Evolutionary conservation across 2,113 vertebrate species (phyloP).

Genomic region (Macroglossus sobrinus): DNA sequence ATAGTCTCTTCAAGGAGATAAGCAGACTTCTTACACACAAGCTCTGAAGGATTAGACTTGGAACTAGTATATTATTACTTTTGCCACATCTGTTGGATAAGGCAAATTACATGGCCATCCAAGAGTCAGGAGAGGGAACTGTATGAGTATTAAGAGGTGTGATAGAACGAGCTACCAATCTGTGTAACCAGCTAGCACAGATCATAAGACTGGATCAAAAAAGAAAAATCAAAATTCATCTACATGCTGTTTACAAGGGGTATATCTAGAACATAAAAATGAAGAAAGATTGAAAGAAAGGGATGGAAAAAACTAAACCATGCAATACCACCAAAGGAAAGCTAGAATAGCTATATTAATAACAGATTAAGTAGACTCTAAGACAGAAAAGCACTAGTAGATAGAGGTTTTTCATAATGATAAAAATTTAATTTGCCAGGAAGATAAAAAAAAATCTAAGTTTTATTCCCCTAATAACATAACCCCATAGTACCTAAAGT

Average conservation of each 20-base stretch:
- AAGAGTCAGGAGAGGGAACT: not conserved
- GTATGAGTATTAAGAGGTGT: not conserved
- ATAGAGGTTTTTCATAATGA: not conserved
- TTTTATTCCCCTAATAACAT: not conserved
- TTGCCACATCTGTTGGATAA: not conserved
- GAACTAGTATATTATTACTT: not conserved
- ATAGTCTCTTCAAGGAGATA: not conserved
- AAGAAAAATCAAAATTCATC: not conserved
- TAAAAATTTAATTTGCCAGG: slow-evolving; percentile 21
- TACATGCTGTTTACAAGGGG: not conserved
- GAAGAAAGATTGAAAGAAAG: not conserved
- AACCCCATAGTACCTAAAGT: not conserved
- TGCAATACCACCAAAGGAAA: not conserved
- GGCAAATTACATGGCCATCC: not conserved
- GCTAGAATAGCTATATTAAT: not conserved
- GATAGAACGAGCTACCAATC: not conserved
- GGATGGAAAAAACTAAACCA: not conserved
- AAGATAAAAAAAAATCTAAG: not conserved
- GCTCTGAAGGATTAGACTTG: not conserved
- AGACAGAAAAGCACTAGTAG: not conserved
- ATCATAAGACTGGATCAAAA: not conserved
- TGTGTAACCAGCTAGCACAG: not conserved
- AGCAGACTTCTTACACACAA: not conserved
- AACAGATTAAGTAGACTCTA: not conserved
- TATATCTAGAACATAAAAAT: not conserved